These are phyloP conservation scores for Sesamia inferens DNA, from an alignment of 2,888 invertebrate genomes.

Conservation along the genomic window DNA sequence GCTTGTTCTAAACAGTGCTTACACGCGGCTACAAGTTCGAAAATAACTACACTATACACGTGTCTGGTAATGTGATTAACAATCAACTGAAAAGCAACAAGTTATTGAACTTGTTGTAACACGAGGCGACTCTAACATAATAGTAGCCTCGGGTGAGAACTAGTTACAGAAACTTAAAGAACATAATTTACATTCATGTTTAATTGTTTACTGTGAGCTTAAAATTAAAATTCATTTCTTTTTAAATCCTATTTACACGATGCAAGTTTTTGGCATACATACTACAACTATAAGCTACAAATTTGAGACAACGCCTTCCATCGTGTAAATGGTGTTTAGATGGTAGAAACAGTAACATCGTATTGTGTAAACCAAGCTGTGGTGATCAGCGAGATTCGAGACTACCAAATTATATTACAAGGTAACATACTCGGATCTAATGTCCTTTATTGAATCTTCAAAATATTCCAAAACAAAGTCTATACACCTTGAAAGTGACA, in stretches of 20 bases:
- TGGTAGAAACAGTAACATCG: background rate
- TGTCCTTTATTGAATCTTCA: slow-evolving; percentile 38
- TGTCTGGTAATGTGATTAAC: slow-evolving; percentile 23
- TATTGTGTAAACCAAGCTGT: background rate
- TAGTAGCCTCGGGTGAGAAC: too few relatives aligned
- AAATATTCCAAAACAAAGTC: slow-evolving; percentile 47
- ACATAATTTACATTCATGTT: background rate
- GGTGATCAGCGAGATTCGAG: background rate
- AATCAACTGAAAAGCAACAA: slow-evolving; percentile 9
- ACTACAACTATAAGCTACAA: background rate
- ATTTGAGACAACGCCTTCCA: background rate
- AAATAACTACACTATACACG: slow-evolving; percentile 28
- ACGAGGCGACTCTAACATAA: background rate
- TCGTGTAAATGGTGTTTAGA: background rate
- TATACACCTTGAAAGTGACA: slow-evolving; percentile 47
- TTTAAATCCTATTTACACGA: background rate
- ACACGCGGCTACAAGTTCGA: background rate
- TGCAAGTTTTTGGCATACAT: background rate
- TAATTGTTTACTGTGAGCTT: too few relatives aligned
- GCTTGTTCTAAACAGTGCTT: slow-evolving; percentile 10
- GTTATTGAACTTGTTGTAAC: background rate
- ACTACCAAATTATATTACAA: slow-evolving; percentile 9
- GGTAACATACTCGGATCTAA: slow-evolving; percentile 9
- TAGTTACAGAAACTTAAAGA: too few relatives aligned
- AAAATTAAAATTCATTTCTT: background rate